A percentile compares a stretch with the other conserved stretches of the same genome.
Evolutionary conservation across 2,797 vertebrate species (phyloP).

Genomic region (Cirrhinus molitorella): DNA sequence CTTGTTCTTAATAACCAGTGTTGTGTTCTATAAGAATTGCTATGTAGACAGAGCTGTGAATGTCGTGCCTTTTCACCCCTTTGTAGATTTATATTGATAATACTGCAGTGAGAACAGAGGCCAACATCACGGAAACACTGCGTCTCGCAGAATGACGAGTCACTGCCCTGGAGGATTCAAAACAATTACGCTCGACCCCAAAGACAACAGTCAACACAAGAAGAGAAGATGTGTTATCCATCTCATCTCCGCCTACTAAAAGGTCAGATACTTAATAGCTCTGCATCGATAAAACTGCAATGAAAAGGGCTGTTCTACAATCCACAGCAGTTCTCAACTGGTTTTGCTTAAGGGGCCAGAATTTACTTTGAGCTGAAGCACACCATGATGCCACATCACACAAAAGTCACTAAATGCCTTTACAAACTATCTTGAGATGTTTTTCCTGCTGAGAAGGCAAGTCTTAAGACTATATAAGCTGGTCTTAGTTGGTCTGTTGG

Average conservation of each 20-base stretch:
- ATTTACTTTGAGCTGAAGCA: background rate
- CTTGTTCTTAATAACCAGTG: background rate
- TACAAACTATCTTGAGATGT: background rate
- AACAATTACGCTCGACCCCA: conserved; percentile 16
- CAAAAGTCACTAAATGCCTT: background rate
- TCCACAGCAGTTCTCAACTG: background rate
- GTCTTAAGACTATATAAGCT: background rate
- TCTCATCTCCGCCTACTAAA: conserved; percentile 24
- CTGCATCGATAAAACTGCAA: conserved; percentile 30
- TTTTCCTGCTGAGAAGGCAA: background rate
- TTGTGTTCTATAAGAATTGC: background rate
- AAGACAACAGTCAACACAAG: conserved; percentile 25
- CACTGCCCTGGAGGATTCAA: conserved; percentile 29
- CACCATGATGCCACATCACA: background rate
- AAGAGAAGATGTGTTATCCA: conserved; percentile 31
- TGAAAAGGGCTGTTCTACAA: conserved; percentile 10
- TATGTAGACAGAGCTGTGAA: background rate
- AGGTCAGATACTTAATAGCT: conserved; percentile 1
- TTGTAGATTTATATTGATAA: conserved; percentile 2
- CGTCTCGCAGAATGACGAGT: background rate
- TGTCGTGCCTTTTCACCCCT: conserved; percentile 1
- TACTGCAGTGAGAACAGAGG: conserved; percentile 16
- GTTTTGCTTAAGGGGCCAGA: background rate
- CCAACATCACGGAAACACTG: background rate
- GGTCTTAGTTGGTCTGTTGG: background rate